A percentile compares a stretch with the other conserved stretches of the same genome.
Conservation (phyloP, 2,113 vertebrate species). For the Chaetodon trifascialis region DNA sequence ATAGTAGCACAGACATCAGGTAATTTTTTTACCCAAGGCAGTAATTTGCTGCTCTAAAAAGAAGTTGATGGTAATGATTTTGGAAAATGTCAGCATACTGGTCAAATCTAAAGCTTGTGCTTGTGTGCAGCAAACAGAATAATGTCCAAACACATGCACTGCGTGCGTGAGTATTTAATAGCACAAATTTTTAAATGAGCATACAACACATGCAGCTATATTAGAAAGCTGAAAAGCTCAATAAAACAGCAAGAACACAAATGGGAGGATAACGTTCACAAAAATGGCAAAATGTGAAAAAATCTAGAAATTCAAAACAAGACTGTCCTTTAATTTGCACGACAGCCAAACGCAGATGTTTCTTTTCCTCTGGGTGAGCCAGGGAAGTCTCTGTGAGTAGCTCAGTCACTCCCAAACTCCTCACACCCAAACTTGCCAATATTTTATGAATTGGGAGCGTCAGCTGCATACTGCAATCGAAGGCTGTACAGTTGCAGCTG, state of each 20-base stretch:
- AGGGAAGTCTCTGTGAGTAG: background rate
- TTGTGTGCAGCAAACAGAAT: constrained; percentile 1
- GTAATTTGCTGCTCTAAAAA: background rate
- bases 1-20: background rate
- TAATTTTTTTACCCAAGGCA: background rate
- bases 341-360: background rate
- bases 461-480: constrained; percentile 4
- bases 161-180: background rate
- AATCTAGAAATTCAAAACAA: background rate
- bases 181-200: background rate
- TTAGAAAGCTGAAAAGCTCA: background rate
- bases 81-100: background rate
- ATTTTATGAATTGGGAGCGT: constrained; percentile 8
- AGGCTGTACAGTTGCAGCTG: constrained; percentile 7
- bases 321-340: background rate
- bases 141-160: background rate
- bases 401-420: background rate
- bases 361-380: background rate
- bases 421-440: constrained; percentile 4
- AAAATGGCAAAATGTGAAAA: background rate
- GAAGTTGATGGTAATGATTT: background rate
- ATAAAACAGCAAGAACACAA: background rate
- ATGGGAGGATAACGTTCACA: background rate
- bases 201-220: background rate
- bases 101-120: background rate